Evolutionary conservation across 1,140 invertebrate species (phyloP), one percentile per base, ranked within the genome.

Genomic region (Zophobas atratus): DNA sequence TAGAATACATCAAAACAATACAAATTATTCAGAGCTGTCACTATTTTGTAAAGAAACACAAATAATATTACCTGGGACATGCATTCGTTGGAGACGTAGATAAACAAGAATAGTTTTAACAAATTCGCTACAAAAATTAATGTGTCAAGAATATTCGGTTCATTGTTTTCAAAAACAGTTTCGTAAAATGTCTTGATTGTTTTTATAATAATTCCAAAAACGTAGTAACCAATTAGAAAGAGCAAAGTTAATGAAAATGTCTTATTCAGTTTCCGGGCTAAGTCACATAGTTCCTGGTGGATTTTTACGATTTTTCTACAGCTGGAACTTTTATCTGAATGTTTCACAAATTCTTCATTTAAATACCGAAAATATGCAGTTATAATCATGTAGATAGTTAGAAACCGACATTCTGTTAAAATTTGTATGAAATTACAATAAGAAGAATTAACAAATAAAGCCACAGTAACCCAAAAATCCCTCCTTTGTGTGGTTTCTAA

Each of bases 221-320:
- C 6, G 39, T 46, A 36, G 32, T 67, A 67, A 32, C 60, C 60
- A n/a, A 67, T 67, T 2, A 43, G 1, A 67, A 67, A 67, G 3
- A 67, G 60, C 32, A 67, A 43, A 1, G 35, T 8, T 3, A 67
- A 38, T 0, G 60, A 67, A 67, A 67, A 67, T 1, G 60, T 67
- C 33, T 43, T 67, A 6, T 67, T 67, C 32, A 36, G 41, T 67
- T 67, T 32, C 4, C 60, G 38, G 2, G 39, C 2, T 43, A 67
- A 67, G n/a, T 8, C n/a, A 32, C 60, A 67, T 39, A 67, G 33
- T 67, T 67, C 60, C 39, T 67, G 60, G 33, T 67, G 60, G 2
- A 41, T 67, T 67, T 67, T 67, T 32, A 67, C 39, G 8, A 67
- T 67, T 32, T 43, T 67, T 8, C 43, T 67, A 67, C 60, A 43